Percentiles rank a stretch among this genome's conserved stretches.
Evolutionary conservation across 1,140 invertebrate species (phyloP).

Genomic region (Onthophagus taurus): DNA sequence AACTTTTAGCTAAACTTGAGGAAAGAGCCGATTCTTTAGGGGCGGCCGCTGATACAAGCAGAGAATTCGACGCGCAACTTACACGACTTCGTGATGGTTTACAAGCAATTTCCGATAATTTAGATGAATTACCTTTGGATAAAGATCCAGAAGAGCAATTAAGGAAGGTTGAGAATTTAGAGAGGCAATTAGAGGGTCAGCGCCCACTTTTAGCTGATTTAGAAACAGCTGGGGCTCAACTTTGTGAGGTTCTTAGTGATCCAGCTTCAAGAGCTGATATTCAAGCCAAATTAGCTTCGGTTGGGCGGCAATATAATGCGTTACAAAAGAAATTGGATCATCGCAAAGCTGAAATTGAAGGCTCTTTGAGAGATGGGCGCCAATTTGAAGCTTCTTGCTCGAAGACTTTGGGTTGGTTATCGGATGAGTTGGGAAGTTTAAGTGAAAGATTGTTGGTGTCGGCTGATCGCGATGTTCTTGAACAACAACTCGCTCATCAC

Average conservation of each 20-base stretch:
- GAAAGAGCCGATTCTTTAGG: constrained; percentile 74
- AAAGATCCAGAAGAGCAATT: constrained; percentile 82
- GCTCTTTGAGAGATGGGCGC: constrained; percentile 68
- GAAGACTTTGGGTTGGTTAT: constrained; percentile 80
- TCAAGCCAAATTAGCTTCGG: constrained; percentile 71
- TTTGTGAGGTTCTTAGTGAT: constrained; percentile 85
- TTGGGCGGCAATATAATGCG: constrained; percentile 74
- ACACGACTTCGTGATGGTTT: constrained; percentile 70
- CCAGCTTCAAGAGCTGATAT: constrained; percentile 83
- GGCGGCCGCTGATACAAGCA: constrained; percentile 77
- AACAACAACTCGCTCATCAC: constrained; percentile 78
- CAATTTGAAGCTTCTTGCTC: constrained; percentile 81
- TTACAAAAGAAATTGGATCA: constrained; percentile 83
- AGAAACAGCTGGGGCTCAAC: constrained; percentile 73
- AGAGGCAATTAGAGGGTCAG: constrained; percentile 79
- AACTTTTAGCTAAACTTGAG: constrained; percentile 68
- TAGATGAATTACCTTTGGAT: constrained; percentile 73
- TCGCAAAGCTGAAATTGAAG: constrained; percentile 82
- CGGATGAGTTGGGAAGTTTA: constrained; percentile 63
- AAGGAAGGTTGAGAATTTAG: constrained; percentile 74
- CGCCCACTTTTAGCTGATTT: constrained; percentile 77
- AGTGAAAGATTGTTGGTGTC: constrained; percentile 74
- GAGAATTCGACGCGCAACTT: constrained; percentile 82
- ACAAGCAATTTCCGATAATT: constrained; percentile 74
- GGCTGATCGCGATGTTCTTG: constrained; percentile 71